Evolutionary conservation across 2,113 vertebrate species (phyloP).

Genomic region (Microtus richardsoni): DNA sequence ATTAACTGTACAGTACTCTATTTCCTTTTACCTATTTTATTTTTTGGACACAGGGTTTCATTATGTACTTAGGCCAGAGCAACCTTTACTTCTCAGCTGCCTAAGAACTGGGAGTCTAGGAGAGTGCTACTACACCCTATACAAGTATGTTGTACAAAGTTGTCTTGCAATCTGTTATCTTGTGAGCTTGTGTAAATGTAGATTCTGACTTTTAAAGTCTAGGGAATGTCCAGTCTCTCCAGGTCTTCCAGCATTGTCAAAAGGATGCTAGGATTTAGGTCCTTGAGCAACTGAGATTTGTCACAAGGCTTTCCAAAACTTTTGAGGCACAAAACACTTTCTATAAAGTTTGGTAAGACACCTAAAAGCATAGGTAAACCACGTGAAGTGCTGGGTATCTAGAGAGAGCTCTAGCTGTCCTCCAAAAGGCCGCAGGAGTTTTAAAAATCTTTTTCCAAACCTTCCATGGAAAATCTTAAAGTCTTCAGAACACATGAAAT

Average conservation of each 20-base stretch:
- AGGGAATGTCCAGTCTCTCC: not conserved
- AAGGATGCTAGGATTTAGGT: not conserved
- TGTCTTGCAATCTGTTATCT: not conserved
- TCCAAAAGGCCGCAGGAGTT: rapidly evolving
- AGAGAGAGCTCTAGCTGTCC: not conserved
- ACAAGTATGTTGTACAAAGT: not conserved
- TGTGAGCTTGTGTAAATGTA: not conserved
- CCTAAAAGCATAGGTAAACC: not conserved
- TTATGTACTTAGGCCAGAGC: not conserved
- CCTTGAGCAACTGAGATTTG: not conserved
- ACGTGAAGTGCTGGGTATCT: not conserved
- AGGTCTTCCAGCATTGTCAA: not conserved
- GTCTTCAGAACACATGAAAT: constrained; percentile 31
- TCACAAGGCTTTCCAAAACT: not conserved
- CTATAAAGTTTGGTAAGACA: not conserved
- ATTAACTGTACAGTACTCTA: not conserved
- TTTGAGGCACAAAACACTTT: not conserved
- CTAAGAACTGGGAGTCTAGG: not conserved
- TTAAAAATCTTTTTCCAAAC: not conserved
- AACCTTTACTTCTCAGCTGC: not conserved
- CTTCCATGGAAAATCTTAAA: constrained; percentile 14
- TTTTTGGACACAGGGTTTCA: not conserved
- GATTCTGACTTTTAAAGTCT: not conserved
- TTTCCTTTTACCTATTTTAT: not conserved
- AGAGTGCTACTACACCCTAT: not conserved